A percentile compares a stretch with the other conserved stretches of the same genome.
These are phyloP conservation scores for Echinarachnius parma DNA, from an alignment of 53 echinoderm and acorn worm species.

Conservation along the genomic window DNA sequence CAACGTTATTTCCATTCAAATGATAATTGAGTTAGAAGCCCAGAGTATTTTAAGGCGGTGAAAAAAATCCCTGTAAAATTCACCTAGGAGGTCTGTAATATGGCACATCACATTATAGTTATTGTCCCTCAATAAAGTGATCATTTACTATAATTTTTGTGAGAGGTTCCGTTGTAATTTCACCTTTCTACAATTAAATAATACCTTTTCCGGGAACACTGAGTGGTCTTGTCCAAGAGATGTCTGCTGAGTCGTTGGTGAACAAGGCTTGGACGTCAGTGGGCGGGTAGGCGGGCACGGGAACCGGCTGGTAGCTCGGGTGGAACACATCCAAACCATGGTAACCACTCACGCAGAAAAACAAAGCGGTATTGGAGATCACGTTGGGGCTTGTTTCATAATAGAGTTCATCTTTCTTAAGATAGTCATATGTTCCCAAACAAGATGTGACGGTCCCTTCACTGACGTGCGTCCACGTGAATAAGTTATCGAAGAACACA, in stretches of 20 bases:
- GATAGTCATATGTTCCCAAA: not conserved
- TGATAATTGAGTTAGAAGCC: no score
- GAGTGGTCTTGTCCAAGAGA: conserved; percentile 63
- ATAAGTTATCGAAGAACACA: conserved; percentile 51
- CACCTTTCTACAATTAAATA: no score
- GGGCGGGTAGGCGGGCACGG: conserved; percentile 65
- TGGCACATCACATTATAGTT: no score
- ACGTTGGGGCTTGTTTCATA: not conserved
- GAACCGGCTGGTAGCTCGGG: conserved; percentile 73
- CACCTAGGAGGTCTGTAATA: no score
- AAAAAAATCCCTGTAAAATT: no score
- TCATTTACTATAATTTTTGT: no score
- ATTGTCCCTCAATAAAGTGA: no score
- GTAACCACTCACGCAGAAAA: conserved; percentile 46
- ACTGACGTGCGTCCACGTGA: conserved; percentile 59
- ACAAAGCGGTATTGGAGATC: conserved; percentile 17
- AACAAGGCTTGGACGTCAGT: conserved; percentile 73
- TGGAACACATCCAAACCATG: conserved; percentile 78
- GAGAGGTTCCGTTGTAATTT: no score
- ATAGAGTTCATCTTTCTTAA: conserved; percentile 26
- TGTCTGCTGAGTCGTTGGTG: conserved; percentile 51
- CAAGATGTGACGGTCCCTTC: conserved; percentile 6
- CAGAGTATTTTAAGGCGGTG: no score
- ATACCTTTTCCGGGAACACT: conserved; percentile 69
- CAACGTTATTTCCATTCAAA: no score